Evolutionary conservation across 1,140 invertebrate species (phyloP).

Genomic region (Lepidotrigona ventralis): DNA sequence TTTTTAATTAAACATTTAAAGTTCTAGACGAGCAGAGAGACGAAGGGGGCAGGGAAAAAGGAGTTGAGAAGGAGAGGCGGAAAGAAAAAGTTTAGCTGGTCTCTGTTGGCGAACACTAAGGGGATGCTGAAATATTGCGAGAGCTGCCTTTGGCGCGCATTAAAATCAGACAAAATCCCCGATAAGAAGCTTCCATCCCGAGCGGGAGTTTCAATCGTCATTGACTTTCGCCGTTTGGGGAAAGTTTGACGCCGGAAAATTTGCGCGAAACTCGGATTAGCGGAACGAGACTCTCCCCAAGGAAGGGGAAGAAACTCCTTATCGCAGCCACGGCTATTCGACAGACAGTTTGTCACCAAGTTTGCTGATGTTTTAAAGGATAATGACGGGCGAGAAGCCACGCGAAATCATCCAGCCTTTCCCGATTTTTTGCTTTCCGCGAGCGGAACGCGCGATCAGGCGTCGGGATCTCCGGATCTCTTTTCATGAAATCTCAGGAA

Average conservation of each 20-base stretch:
- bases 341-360: slow-evolving; percentile 43
- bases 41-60: background rate
- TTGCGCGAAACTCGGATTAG: slow-evolving; percentile 53
- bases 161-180: slow-evolving; percentile 62
- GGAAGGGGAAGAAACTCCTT: slow-evolving; percentile 27
- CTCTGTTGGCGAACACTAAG: slow-evolving; percentile 19
- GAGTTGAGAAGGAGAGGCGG: slow-evolving; percentile 7
- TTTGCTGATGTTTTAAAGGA: slow-evolving; percentile 38
- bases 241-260: slow-evolving; percentile 58
- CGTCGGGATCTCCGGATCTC: background rate
- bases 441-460: too few species aligned
- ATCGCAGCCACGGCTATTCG: slow-evolving; percentile 44
- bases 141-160: slow-evolving; percentile 50
- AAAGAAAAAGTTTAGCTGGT: slow-evolving; percentile 29
- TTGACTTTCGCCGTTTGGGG: slow-evolving; percentile 52
- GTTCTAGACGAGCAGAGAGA: background rate
- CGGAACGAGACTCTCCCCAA: slow-evolving; percentile 6
- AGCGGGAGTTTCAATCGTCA: slow-evolving; percentile 60
- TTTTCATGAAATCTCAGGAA: background rate
- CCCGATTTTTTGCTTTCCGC: background rate
- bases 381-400: background rate
- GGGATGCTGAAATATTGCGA: slow-evolving; percentile 56
- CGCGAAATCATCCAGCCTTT: background rate
- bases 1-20: background rate
- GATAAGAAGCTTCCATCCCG: slow-evolving; percentile 60